A percentile compares a stretch with the other conserved stretches of the same genome.
These are phyloP conservation scores for Tetraneura akinire DNA, from an alignment of 1,140 invertebrate genomes.

Conservation along the genomic window DNA sequence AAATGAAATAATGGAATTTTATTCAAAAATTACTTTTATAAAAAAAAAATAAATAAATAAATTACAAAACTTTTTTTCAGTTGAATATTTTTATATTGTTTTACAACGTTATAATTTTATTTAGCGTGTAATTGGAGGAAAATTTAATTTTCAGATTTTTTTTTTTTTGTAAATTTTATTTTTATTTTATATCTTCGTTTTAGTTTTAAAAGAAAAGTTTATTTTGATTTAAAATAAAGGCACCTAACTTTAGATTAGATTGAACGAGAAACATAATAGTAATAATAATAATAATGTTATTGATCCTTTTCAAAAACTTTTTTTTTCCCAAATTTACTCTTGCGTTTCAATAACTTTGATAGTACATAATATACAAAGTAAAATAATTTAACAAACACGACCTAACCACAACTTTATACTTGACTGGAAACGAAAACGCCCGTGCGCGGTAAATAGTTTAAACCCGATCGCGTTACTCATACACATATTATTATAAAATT, in stretches of 20 bases:
- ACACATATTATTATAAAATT: too few relatives aligned
- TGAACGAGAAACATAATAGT: neutral
- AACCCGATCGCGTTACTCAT: neutral
- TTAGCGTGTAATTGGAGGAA: too few relatives aligned
- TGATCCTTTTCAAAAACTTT: constrained; percentile 29
- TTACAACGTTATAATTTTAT: too few relatives aligned
- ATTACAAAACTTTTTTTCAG: too few relatives aligned
- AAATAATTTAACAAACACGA: constrained; percentile 39
- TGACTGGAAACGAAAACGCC: neutral
- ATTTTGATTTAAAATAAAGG: constrained; percentile 38
- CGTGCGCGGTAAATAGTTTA: constrained; percentile 16
- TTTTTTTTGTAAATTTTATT: neutral
- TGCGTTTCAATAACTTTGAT: constrained; percentile 30
- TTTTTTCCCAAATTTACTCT: constrained; percentile 14
- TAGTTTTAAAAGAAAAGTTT: constrained; percentile 16
- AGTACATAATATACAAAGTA: constrained; percentile 10
- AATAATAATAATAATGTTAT: constrained; percentile 31
- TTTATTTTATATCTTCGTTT: neutral
- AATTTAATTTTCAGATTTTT: neutral
- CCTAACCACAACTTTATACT: constrained; percentile 11
- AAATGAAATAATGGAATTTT: too few relatives aligned
- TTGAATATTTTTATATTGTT: too few relatives aligned
- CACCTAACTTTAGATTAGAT: constrained; percentile 25
- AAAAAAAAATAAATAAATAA: too few relatives aligned
- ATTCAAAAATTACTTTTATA: too few relatives aligned